Conservation (phyloP, 2,113 vertebrate species). For the Haliaeetus leucogaster region DNA sequence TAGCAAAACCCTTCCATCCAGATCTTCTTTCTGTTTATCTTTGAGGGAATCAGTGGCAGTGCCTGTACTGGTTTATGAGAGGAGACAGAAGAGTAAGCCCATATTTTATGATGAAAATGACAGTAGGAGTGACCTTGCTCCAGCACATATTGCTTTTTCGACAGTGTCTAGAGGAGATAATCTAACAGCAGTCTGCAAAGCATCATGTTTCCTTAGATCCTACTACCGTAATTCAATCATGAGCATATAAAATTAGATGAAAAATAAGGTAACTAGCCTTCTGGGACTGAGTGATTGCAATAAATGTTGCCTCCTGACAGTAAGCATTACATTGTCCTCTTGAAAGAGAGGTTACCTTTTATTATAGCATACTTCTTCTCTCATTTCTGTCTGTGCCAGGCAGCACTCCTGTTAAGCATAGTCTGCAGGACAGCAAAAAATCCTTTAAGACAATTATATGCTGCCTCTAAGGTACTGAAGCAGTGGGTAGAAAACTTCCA, state of each 20-base stretch:
- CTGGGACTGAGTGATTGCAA: slow-evolving; percentile 15
- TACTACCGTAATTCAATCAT: slow-evolving; percentile 39
- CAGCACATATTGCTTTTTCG: neutral
- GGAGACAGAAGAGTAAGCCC: neutral
- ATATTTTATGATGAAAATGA: slow-evolving; percentile 21
- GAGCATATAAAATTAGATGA: slow-evolving; percentile 52
- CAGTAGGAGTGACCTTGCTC: slow-evolving; percentile 33
- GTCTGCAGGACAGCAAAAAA: neutral
- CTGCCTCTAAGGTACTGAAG: neutral
- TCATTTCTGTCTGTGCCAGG: neutral
- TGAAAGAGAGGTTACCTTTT: neutral
- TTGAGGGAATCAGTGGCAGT: neutral
- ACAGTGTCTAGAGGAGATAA: slow-evolving; percentile 23
- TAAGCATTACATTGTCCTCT: neutral
- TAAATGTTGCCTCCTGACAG: slow-evolving; percentile 31
- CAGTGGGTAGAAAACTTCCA: neutral
- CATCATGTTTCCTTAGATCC: neutral
- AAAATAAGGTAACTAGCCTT: slow-evolving; percentile 54
- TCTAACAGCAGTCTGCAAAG: slow-evolving; percentile 17
- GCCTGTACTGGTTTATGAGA: neutral
- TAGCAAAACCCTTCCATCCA: neutral
- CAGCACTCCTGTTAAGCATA: neutral
- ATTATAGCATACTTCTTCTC: neutral
- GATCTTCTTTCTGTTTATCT: neutral
- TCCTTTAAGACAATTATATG: neutral